Base-by-base conservation (phyloP, 2,797 vertebrate genomes). In the Psittacula derbiana region DNA sequence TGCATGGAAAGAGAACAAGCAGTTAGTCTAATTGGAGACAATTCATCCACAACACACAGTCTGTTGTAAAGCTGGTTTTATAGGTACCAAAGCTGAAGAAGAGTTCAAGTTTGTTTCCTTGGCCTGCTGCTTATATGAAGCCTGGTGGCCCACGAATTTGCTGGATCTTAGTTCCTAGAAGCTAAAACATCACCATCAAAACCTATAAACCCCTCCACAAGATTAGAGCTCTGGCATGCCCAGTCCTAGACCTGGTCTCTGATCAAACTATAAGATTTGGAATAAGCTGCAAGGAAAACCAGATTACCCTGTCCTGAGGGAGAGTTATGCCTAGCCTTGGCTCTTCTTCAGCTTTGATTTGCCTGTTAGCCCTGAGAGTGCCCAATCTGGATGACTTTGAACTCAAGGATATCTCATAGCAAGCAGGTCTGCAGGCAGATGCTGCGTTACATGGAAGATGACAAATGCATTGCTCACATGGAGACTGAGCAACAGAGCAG, bases 21-120 rank as follows among this genome's bases (percentile, higher is more conserved):
- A 91, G 61, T 88, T 94, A 73, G n/a, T 88, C 72, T 97, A 92
- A 96, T 5, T 92, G 93, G 74, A 95, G 82, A 82, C 82, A 92
- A 83, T 88, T 81, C 76, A 86, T 49, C 58, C 88, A 17, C 86
- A 49, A 18, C 67, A 33, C 44, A 21, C 14, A 17, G 40, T 11
- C 46, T 33, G 70, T 30, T 67, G 55, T 73, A 83, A 95, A 95
- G 87, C 75, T 53, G 43, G 30, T 27, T 97, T 97, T 93, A 84
- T 20, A 90, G 80, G 86, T 65, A 83, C 78, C 49, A 78, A 89
- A 91, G 92, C 93, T 86, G 74, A 83, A 82, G 92, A 96, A 86
- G 24, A 57, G 11, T 36, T 57, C 18, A 13, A 82, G n/a, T 36
- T 14, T 21, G 12, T 30, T 58, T 78, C 64, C 40, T 92, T 27